A percentile compares a stretch with the other conserved stretches of the same genome.
phyloP scores from a whole-genome alignment of 2,888 invertebrate species.

The Philopedon plagiatum region DNA sequence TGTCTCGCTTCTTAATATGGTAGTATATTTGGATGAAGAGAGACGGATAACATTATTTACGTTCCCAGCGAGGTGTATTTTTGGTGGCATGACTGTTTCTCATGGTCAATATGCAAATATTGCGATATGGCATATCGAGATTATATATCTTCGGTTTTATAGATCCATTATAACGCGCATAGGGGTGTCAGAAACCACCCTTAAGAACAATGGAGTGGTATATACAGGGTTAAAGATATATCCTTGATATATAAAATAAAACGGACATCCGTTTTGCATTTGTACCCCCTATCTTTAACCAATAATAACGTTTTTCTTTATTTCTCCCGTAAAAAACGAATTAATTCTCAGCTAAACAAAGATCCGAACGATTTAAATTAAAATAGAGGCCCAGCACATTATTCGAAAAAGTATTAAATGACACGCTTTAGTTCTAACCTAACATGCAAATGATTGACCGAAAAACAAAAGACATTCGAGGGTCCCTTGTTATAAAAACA shows the following conservation, averaged over 20 bases:
- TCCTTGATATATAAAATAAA: not conserved
- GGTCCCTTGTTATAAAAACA: conserved; percentile 49
- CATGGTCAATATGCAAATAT: conserved; percentile 52
- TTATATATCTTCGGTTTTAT: conserved; percentile 51
- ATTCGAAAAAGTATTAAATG: conserved; percentile 56
- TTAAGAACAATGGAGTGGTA: conserved; percentile 44
- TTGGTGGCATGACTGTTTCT: conserved; percentile 44
- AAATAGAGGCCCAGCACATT: conserved; percentile 28
- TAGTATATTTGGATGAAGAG: not conserved
- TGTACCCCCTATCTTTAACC: conserved; percentile 7
- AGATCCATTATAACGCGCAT: conserved; percentile 41
- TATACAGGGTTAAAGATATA: not conserved
- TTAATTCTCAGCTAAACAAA: conserved; percentile 22
- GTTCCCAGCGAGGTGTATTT: not conserved
- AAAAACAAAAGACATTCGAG: conserved; percentile 52
- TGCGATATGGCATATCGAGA: conserved; percentile 44
- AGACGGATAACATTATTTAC: conserved; percentile 9
- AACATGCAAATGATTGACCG: conserved; percentile 56
- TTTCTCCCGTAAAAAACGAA: conserved; percentile 24
- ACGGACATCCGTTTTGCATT: conserved; percentile 27
- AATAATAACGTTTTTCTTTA: conserved; percentile 20
- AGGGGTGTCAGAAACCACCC: conserved; percentile 41
- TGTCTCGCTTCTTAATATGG: not conserved
- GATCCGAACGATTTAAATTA: conserved; percentile 27
- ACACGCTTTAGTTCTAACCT: conserved; percentile 47